Evolutionary conservation across 2,888 invertebrate species (phyloP).

Genomic region (Eilema depressum): DNA sequence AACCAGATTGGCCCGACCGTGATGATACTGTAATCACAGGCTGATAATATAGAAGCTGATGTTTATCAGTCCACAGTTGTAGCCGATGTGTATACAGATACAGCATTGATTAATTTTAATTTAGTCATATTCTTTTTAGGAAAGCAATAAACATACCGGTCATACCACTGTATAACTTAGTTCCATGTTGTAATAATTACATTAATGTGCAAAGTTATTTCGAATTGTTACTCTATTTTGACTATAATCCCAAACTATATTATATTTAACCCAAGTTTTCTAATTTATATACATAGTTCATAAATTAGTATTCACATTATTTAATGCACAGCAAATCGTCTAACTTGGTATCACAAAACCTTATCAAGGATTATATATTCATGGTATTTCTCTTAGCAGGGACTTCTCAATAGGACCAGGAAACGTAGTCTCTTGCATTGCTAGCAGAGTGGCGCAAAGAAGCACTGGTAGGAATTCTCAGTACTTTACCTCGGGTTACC

Average conservation of each 20-base stretch:
- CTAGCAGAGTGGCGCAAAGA: not conserved
- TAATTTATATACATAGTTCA: too few relatives aligned
- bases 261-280: not conserved
- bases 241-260: not conserved
- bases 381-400: not conserved
- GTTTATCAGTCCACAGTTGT: not conserved
- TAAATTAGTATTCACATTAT: too few relatives aligned
- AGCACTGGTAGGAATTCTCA: not conserved
- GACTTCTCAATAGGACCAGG: not conserved
- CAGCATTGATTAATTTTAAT: not conserved
- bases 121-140: not conserved
- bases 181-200: not conserved
- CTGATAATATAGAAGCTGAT: slow-evolving; percentile 1
- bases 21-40: slow-evolving; percentile 10
- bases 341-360: not conserved
- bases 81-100: not conserved
- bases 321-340: too few relatives aligned
- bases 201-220: too few relatives aligned
- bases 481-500: not conserved
- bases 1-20: not conserved
- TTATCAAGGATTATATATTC: not conserved
- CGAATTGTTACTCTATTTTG: too few relatives aligned
- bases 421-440: not conserved
- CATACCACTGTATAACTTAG: not conserved
- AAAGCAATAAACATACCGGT: not conserved